Conservation (phyloP, 1,140 invertebrate genomes). For the Berghia stephanieae region DNA sequence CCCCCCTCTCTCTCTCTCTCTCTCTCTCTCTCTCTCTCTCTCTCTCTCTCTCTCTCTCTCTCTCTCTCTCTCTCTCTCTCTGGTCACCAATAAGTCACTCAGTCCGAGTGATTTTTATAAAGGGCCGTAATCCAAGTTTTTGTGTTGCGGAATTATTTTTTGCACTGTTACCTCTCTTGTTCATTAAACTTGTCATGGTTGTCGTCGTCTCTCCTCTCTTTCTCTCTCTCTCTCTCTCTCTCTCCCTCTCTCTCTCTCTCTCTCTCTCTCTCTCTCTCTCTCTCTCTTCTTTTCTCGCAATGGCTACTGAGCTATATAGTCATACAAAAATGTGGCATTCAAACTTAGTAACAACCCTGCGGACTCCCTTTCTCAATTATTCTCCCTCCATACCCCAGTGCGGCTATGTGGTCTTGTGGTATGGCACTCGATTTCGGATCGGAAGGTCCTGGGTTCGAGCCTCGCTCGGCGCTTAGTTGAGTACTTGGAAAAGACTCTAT, state of each 20-base stretch:
- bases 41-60: conserved; percentile 13
- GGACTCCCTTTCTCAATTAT: too few relatives aligned
- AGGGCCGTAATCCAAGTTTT: background rate
- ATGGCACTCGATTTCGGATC: too few relatives aligned
- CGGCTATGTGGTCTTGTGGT: too few relatives aligned
- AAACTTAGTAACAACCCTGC: too few relatives aligned
- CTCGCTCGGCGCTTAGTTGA: too few relatives aligned
- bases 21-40: conserved; percentile 19
- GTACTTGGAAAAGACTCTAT: too few relatives aligned
- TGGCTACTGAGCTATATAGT: too few relatives aligned
- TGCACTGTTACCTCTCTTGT: background rate
- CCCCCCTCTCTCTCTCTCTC: background rate
- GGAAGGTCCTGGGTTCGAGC: too few relatives aligned
- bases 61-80: conserved; percentile 12
- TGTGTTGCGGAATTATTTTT: background rate
- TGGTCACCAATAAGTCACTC: too few relatives aligned
- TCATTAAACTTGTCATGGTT: background rate
- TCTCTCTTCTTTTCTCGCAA: background rate
- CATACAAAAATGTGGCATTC: too few relatives aligned
- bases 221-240: conserved; percentile 25
- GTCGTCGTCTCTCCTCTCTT: too few relatives aligned
- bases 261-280: conserved; percentile 22
- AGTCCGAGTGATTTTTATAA: background rate
- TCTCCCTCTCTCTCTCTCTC: conserved; percentile 25
- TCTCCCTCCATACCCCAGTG: too few relatives aligned